Percentiles rank a stretch among this genome's conserved stretches.
Evolutionary conservation across 92 coral and sea anemone genomes (phyloP).

Genomic region (Epizoanthus stellaris): DNA sequence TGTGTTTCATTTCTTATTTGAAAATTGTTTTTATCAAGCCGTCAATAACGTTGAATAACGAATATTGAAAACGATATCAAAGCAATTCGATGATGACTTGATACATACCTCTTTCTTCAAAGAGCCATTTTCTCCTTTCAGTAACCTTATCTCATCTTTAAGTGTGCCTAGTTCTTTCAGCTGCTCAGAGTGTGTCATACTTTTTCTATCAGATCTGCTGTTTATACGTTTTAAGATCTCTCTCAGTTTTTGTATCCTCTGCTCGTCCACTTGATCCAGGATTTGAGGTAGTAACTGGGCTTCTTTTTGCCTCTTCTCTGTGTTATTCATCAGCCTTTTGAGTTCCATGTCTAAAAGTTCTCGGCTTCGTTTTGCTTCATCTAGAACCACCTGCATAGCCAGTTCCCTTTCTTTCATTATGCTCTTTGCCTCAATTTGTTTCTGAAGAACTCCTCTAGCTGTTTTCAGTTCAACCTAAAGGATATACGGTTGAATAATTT

Average conservation of each 20-base stretch:
- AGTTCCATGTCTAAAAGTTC: conserved; percentile 17
- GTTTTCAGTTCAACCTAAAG: conserved; percentile 33
- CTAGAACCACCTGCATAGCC: conserved; percentile 12
- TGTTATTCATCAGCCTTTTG: neutral
- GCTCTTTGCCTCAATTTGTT: conserved; percentile 19
- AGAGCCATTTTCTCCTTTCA: conserved; percentile 1
- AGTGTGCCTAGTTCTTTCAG: neutral
- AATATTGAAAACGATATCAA: neutral
- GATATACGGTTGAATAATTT: neutral
- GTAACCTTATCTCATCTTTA: neutral
- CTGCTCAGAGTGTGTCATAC: neutral
- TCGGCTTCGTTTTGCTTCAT: conserved; percentile 28
- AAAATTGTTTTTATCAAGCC: no score
- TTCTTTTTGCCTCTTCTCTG: conserved; percentile 5
- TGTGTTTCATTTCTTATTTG: no score
- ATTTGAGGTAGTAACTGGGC: neutral
- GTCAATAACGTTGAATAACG: neutral
- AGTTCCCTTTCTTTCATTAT: conserved; percentile 5
- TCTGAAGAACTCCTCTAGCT: conserved; percentile 9
- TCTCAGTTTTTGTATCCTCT: conserved; percentile 9
- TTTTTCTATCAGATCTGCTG: neutral
- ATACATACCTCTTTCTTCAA: conserved; percentile 5
- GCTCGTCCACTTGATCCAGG: conserved; percentile 6
- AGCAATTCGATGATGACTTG: neutral
- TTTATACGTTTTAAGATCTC: conserved; percentile 20